These are phyloP conservation scores for Hemichromis elongatus DNA, from an alignment of 2,113 vertebrate species.

Conservation along the genomic window DNA sequence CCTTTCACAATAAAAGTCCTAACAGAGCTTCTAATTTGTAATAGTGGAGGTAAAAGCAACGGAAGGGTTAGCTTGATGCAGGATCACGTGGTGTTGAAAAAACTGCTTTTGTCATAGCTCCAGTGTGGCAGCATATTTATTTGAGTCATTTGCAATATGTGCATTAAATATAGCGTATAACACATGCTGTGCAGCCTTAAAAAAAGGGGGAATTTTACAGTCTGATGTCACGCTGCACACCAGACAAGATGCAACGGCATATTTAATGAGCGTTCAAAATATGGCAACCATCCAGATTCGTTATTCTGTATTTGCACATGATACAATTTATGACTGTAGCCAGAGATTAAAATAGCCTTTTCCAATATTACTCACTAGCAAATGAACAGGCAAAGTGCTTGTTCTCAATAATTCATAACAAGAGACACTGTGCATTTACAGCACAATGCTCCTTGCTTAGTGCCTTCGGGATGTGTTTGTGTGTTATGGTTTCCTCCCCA, in stretches of 20 bases:
- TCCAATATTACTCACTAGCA: constrained; percentile 27
- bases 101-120: not conserved
- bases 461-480: not conserved
- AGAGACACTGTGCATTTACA: not conserved
- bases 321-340: not conserved
- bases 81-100: not conserved
- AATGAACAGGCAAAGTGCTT: constrained; percentile 40
- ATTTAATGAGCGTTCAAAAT: not conserved
- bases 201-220: not conserved
- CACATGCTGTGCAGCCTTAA: not conserved
- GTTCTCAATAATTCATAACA: constrained; percentile 52
- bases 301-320: not conserved
- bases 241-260: not conserved
- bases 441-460: constrained; percentile 13
- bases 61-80: constrained; percentile 27
- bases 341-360: constrained; percentile 15
- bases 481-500: not conserved
- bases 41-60: not conserved
- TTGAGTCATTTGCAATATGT: not conserved
- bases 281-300: constrained; percentile 23
- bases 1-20: constrained; percentile 63
- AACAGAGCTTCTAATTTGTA: not conserved
- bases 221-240: constrained; percentile 9
- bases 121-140: not conserved
- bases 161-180: not conserved